phyloP scores from a whole-genome alignment of 2,797 vertebrate species.

The Eulemur rubriventer region DNA sequence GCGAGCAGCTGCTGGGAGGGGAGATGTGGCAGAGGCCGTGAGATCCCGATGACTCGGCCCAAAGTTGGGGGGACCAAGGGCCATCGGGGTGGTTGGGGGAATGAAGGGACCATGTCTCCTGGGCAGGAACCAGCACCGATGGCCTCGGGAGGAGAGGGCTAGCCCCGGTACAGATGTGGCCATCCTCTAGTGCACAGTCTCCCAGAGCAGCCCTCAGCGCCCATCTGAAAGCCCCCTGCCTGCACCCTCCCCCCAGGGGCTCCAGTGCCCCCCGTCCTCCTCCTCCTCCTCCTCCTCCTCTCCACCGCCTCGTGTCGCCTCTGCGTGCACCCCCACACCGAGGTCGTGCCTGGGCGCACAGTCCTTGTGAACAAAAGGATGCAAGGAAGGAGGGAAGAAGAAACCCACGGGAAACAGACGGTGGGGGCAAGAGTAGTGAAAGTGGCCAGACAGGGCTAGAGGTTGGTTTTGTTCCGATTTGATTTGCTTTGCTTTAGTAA shows the following conservation, averaged over 20 bases:
- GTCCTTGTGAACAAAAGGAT: not conserved
- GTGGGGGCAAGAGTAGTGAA: accelerated
- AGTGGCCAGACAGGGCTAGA: not conserved
- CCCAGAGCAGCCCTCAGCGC: accelerated
- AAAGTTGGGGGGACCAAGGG: not conserved
- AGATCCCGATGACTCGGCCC: not conserved
- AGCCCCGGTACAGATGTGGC: not conserved
- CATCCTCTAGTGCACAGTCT: not conserved
- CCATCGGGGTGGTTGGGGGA: not conserved
- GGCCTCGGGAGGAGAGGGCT: not conserved
- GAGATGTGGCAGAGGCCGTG: not conserved
- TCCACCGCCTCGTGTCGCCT: not conserved
- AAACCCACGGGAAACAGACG: accelerated
- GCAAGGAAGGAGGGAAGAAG: not conserved
- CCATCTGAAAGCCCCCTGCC: not conserved
- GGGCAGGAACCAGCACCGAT: not conserved
- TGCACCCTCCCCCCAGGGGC: not conserved
- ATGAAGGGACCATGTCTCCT: not conserved
- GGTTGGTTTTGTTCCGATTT: not conserved
- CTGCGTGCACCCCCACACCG: not conserved
- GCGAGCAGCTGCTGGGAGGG: not conserved
- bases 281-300: not conserved
- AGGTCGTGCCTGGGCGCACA: accelerated
- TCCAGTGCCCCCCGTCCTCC: not conserved
- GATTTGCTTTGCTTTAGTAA: not conserved